Conservation (phyloP, 2,888 invertebrate species). For the Cephus pulcher region DNA sequence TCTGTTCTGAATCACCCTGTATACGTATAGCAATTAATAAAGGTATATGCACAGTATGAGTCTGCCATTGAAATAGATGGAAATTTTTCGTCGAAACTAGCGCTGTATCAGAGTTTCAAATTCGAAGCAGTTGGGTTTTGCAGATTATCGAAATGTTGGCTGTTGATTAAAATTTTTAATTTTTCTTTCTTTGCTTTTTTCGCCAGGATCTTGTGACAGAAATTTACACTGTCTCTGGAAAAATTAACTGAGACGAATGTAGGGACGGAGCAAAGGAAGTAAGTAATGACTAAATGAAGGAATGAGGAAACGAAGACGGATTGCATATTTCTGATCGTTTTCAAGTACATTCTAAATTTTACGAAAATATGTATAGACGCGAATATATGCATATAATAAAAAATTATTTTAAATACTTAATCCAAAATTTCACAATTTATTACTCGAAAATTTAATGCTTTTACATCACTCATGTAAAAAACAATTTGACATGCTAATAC, state of each 20-base stretch:
- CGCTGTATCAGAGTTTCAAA: too few relatives aligned
- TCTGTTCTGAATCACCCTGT: too few relatives aligned
- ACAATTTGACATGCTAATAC: background rate
- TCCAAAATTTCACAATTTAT: background rate
- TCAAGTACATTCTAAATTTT: background rate
- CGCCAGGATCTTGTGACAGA: too few relatives aligned
- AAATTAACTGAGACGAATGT: background rate
- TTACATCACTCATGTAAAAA: background rate
- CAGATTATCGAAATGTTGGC: too few relatives aligned
- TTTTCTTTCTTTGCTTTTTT: too few relatives aligned
- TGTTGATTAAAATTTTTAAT: too few relatives aligned
- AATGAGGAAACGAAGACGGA: background rate
- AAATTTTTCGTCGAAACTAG: too few relatives aligned
- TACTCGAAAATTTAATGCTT: background rate
- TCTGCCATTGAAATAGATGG: too few relatives aligned
- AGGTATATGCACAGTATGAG: too few relatives aligned
- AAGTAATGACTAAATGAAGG: background rate
- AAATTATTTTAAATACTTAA: background rate
- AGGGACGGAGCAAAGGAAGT: background rate
- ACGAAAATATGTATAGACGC: background rate
- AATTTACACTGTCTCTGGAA: background rate
- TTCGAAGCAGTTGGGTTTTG: too few relatives aligned
- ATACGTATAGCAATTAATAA: too few relatives aligned
- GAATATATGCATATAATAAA: background rate
- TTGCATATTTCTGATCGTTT: background rate